Conservation (phyloP, 2,113 vertebrate genomes). For the Indicator maculatus region DNA sequence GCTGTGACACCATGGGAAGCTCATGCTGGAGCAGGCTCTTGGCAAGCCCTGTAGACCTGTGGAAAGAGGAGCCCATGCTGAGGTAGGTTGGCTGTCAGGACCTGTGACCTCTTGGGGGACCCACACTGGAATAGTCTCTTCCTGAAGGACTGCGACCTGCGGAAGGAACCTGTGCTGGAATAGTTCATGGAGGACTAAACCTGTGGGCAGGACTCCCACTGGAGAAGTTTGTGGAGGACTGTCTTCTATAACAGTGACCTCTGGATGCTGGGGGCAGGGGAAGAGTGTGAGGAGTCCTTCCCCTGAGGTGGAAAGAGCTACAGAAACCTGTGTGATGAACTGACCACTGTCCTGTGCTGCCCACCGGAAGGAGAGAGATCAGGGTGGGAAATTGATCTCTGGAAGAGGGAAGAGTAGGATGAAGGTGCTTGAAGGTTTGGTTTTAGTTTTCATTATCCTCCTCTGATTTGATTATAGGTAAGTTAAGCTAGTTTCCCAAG, state of each 20-base stretch:
- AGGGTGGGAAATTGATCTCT: neutral
- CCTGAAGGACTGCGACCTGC: too few species aligned
- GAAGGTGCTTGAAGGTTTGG: neutral
- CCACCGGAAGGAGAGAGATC: too few species aligned
- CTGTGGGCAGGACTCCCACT: neutral
- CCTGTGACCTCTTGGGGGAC: neutral
- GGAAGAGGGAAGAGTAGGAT: neutral
- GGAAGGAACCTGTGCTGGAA: neutral
- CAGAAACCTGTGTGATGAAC: neutral
- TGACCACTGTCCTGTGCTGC: neutral
- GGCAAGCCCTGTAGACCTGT: neutral
- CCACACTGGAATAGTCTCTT: neutral
- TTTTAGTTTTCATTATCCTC: neutral
- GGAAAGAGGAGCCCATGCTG: too few species aligned
- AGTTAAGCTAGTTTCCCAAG: neutral
- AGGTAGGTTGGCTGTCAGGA: neutral
- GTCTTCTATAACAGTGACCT: neutral
- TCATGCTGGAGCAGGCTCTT: neutral
- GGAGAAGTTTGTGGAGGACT: neutral
- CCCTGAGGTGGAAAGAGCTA: neutral
- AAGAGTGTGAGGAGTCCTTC: neutral
- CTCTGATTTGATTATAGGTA: neutral
- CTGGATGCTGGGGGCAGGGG: neutral
- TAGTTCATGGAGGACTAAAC: neutral
- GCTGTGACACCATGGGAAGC: too few species aligned